A percentile compares a stretch with the other conserved stretches of the same genome.
Evolutionary conservation across 2,797 vertebrate genomes (phyloP).

Genomic region (Acrocephalus scirpaceus): DNA sequence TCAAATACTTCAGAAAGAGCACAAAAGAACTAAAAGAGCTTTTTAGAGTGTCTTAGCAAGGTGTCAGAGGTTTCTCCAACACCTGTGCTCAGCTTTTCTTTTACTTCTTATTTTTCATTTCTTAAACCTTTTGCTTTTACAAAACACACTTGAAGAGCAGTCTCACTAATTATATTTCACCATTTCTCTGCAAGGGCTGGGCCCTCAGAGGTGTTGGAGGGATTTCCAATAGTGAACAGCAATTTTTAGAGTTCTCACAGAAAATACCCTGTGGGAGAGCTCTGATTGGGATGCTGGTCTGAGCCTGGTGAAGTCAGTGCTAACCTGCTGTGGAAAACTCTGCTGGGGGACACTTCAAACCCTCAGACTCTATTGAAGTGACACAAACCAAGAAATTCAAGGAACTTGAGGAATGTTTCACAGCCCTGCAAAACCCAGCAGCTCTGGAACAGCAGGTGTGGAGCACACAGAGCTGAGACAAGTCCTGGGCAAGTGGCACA

Average conservation of each 20-base stretch:
- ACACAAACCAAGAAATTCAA: background rate
- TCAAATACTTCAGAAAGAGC: too few relatives aligned
- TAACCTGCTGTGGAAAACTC: background rate
- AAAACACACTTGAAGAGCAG: too few relatives aligned
- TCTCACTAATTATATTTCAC: too few relatives aligned
- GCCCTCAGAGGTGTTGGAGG: too few relatives aligned
- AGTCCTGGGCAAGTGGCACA: background rate
- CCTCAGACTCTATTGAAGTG: background rate
- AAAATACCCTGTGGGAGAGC: background rate
- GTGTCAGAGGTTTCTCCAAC: too few relatives aligned
- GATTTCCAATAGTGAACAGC: background rate
- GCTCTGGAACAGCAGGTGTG: background rate
- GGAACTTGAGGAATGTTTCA: background rate
- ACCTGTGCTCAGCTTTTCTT: too few relatives aligned
- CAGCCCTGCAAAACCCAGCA: background rate
- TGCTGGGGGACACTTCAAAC: background rate
- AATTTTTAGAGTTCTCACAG: background rate
- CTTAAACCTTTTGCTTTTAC: too few relatives aligned
- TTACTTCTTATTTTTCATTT: too few relatives aligned
- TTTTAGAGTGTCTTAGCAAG: too few relatives aligned
- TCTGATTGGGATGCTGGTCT: background rate
- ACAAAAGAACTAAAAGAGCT: too few relatives aligned
- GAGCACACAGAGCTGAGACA: too few relatives aligned
- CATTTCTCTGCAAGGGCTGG: too few relatives aligned
- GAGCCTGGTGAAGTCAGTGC: background rate